phyloP scores from a whole-genome alignment of 2,113 vertebrate genomes.

The Danio rerio region DNA sequence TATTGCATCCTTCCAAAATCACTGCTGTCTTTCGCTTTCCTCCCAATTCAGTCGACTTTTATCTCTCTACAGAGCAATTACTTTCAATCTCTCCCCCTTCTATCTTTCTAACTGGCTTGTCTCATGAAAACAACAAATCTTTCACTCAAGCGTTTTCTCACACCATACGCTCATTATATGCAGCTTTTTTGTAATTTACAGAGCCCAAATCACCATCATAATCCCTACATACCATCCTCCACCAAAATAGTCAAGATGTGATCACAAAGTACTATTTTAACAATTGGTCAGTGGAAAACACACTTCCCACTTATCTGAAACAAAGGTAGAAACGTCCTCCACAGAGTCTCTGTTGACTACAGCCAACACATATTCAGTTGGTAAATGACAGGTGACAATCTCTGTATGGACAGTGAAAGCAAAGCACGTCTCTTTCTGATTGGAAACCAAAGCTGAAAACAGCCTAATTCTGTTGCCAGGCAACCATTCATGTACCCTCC shows the following conservation, averaged over 20 bases:
- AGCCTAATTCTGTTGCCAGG: slow-evolving; percentile 69
- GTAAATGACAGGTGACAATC: slow-evolving; percentile 59
- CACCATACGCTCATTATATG: slow-evolving; percentile 30
- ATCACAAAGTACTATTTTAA: neutral
- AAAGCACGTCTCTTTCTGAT: slow-evolving; percentile 53
- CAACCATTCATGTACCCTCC: slow-evolving; percentile 66
- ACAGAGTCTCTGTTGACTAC: neutral
- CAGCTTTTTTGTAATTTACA: neutral
- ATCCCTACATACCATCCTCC: neutral
- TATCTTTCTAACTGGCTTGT: slow-evolving; percentile 10
- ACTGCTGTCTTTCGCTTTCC: slow-evolving; percentile 20
- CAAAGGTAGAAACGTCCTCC: neutral
- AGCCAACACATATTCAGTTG: neutral
- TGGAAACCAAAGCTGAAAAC: slow-evolving; percentile 55
- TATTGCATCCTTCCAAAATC: slow-evolving; percentile 17
- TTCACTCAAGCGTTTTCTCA: slow-evolving; percentile 28
- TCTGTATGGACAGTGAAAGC: slow-evolving; percentile 47
- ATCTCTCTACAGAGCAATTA: slow-evolving; percentile 31
- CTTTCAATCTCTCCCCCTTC: slow-evolving; percentile 15
- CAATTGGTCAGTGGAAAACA: neutral
- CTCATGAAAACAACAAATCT: slow-evolving; percentile 37
- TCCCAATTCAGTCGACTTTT: slow-evolving; percentile 9
- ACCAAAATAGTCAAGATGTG: neutral
- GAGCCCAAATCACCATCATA: neutral
- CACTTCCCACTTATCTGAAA: neutral